These are phyloP conservation scores for Drosophila paracracens DNA, from an alignment of 2,888 invertebrate genomes.

Conservation along the genomic window DNA sequence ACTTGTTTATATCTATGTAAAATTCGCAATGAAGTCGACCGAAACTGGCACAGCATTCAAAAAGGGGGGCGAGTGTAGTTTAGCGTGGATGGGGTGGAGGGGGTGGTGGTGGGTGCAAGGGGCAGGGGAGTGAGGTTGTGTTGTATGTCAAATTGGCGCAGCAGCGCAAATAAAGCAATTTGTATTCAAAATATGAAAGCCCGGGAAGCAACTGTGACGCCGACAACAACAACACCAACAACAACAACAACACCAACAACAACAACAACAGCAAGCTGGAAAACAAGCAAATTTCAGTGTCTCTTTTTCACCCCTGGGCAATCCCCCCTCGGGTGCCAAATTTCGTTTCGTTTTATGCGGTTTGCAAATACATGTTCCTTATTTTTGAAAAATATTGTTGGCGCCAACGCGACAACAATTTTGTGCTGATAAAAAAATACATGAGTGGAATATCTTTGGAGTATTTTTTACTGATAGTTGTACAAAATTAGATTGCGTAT, in stretches of 20 bases:
- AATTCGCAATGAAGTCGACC: conserved; percentile 69
- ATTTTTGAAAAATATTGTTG: conserved; percentile 46
- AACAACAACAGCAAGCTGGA: conserved; percentile 6
- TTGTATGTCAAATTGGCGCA: conserved; percentile 67
- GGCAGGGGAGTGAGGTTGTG: conserved; percentile 1
- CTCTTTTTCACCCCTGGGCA: conserved; percentile 31
- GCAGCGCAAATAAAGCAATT: conserved; percentile 84
- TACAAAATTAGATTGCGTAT: conserved; percentile 45
- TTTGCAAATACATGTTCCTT: conserved; percentile 56
- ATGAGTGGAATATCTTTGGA: background rate
- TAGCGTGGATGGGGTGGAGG: background rate
- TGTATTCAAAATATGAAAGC: conserved; percentile 85
- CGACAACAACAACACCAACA: conserved; percentile 28
- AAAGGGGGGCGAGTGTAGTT: background rate
- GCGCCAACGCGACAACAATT: conserved; percentile 57
- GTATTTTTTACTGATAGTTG: conserved; percentile 18
- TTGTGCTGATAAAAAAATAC: conserved; percentile 14
- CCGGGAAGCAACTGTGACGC: conserved; percentile 72
- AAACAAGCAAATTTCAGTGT: conserved; percentile 10
- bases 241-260: conserved; percentile 5
- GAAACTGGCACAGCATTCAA: conserved; percentile 50
- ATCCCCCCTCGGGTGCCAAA: conserved; percentile 20
- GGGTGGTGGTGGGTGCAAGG: background rate
- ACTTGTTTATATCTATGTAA: conserved; percentile 78
- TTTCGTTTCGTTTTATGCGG: conserved; percentile 60